A percentile compares a stretch with the other conserved stretches of the same genome.
Evolutionary conservation across 2,888 invertebrate species (phyloP).

Genomic region (Rapana venosa): DNA sequence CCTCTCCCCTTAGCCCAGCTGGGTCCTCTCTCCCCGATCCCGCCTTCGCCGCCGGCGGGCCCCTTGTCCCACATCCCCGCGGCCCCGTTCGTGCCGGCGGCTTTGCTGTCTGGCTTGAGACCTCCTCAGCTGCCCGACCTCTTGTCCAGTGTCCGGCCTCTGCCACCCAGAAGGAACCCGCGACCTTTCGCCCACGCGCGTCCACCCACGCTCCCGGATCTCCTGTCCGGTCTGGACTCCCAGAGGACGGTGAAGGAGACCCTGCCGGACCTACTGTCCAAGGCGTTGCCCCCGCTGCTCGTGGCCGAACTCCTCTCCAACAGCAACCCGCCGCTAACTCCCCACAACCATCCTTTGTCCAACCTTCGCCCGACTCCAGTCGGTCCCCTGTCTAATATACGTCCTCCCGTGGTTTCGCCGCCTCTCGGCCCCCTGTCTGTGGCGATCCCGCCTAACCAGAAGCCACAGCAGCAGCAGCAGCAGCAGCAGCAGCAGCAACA

Average conservation of each 20-base stretch:
- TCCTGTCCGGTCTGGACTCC: background rate
- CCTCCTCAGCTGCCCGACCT: background rate
- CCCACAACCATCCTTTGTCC: background rate
- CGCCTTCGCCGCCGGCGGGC: background rate
- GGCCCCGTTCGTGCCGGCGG: background rate
- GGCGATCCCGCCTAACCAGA: too few relatives aligned
- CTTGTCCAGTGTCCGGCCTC: background rate
- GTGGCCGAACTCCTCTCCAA: background rate
- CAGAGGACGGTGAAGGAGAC: background rate
- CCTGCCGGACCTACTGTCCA: background rate
- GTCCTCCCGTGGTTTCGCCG: background rate
- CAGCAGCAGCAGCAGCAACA: background rate
- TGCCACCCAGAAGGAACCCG: background rate
- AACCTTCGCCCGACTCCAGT: background rate
- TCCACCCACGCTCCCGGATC: background rate
- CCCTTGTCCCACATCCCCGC: background rate
- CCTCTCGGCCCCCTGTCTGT: background rate
- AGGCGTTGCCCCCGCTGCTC: background rate
- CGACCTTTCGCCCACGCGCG: background rate
- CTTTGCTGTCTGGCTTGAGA: background rate
- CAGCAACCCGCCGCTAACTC: background rate
- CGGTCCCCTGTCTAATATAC: background rate
- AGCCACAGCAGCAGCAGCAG: slow-evolving; percentile 20
- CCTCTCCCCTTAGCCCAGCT: background rate
- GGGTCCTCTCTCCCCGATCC: background rate